phyloP scores from a whole-genome alignment of 1,140 invertebrate genomes.

The Drosophila navojoa region DNA sequence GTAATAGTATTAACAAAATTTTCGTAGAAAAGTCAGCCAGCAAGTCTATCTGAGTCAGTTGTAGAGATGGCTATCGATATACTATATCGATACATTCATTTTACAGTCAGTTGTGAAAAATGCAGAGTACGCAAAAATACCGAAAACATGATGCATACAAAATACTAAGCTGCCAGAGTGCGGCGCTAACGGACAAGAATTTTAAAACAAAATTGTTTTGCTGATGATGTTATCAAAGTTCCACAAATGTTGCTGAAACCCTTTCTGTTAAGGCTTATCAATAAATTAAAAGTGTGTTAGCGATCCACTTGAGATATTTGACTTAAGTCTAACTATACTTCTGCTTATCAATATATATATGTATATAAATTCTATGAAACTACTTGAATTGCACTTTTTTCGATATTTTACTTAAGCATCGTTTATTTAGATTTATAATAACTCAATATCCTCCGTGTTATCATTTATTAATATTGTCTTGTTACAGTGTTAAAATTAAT shows the following conservation, averaged over 20 bases:
- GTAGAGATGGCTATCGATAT: slow-evolving; percentile 24
- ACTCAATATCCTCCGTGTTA: too few species aligned
- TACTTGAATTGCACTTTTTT: too few species aligned
- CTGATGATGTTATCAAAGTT: not conserved
- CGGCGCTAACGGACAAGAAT: not conserved
- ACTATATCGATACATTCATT: slow-evolving; percentile 17
- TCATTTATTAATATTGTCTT: not conserved
- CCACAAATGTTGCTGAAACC: not conserved
- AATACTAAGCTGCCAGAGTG: not conserved
- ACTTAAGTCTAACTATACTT: not conserved
- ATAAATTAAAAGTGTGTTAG: not conserved
- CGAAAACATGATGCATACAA: not conserved
- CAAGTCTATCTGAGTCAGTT: slow-evolving; percentile 71
- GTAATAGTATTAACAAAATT: slow-evolving; percentile 36
- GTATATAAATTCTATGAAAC: too few species aligned
- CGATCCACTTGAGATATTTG: not conserved
- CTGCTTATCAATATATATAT: not conserved
- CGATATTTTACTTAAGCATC: too few species aligned
- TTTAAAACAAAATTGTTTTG: not conserved
- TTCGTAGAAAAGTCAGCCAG: slow-evolving; percentile 67
- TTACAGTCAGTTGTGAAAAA: not conserved
- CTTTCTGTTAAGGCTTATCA: not conserved
- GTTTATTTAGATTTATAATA: too few species aligned
- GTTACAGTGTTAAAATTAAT: not conserved
- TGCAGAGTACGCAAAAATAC: slow-evolving; percentile 15